Percentiles rank a stretch among this genome's conserved stretches.
Conservation (phyloP, 1,140 invertebrate genomes). For the Platorchestia sp. region DNA sequence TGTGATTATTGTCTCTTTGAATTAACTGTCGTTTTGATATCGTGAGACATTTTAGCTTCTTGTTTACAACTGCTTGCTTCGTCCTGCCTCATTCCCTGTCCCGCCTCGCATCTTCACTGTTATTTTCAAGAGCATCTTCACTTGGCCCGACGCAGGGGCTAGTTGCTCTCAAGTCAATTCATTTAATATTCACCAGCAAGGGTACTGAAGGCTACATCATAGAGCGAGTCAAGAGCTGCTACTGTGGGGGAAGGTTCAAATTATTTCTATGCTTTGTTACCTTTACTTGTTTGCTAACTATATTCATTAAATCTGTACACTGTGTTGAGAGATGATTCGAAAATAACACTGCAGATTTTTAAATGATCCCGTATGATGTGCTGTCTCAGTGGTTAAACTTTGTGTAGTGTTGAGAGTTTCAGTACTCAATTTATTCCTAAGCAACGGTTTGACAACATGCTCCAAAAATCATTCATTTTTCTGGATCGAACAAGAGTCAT, state of each 20-base stretch:
- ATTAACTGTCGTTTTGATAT: constrained; percentile 21
- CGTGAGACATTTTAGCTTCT: constrained; percentile 36
- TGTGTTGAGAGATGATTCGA: constrained; percentile 54
- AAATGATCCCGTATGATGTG: neutral
- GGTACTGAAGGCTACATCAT: constrained; percentile 13
- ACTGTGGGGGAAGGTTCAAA: constrained; percentile 42
- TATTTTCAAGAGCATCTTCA: constrained; percentile 57
- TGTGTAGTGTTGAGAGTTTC: neutral
- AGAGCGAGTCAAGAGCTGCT: constrained; percentile 23
- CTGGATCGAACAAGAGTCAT: neutral
- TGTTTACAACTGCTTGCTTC: constrained; percentile 36
- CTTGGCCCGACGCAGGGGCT: neutral
- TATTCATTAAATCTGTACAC: constrained; percentile 3
- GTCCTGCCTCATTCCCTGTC: constrained; percentile 6
- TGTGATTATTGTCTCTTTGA: constrained; percentile 48
- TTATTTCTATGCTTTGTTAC: constrained; percentile 19
- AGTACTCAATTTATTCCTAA: neutral
- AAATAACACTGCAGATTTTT: constrained; percentile 59
- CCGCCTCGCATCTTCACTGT: constrained; percentile 52
- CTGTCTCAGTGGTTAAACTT: neutral
- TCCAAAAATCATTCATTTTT: neutral
- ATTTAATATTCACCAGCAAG: neutral
- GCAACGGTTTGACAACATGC: neutral
- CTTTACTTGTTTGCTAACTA: constrained; percentile 15
- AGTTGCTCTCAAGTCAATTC: neutral